Conservation (phyloP, 2,797 vertebrate species). For the Zalophus californianus region DNA sequence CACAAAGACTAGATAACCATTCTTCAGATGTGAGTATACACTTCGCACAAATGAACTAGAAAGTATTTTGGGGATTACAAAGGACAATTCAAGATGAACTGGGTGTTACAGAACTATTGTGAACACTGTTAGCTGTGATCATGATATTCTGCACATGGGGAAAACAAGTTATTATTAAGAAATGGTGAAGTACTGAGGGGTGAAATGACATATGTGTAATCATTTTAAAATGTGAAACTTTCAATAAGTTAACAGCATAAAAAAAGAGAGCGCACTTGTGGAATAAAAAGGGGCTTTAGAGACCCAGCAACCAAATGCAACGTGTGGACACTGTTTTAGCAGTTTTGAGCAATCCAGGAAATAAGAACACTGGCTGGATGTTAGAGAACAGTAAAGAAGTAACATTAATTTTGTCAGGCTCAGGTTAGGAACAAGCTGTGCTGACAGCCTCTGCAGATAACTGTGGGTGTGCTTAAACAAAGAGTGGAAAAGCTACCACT, state of each 20-base stretch:
- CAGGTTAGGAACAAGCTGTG: not conserved
- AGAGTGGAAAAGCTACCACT: not conserved
- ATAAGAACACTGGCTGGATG: not conserved
- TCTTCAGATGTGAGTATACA: not conserved
- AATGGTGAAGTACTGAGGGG: not conserved
- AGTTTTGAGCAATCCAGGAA: not conserved
- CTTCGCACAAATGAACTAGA: not conserved
- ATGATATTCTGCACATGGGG: not conserved
- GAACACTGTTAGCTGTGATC: not conserved
- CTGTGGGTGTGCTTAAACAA: not conserved
- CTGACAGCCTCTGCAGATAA: not conserved
- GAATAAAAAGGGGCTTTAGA: not conserved
- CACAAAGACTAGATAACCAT: not conserved
- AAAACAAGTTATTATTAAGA: not conserved
- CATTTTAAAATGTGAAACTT: not conserved
- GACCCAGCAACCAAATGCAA: not conserved
- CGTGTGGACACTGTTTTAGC: not conserved
- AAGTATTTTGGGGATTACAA: not conserved
- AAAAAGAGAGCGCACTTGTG: not conserved
- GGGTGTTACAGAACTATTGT: not conserved
- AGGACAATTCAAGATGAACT: not conserved
- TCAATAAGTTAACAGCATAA: not conserved
- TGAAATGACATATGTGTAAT: not conserved
- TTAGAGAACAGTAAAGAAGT: not conserved
- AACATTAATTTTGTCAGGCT: conserved; percentile 34